These are phyloP conservation scores for roundworm (Caenorhabditis elegans) DNA, from an alignment of 1,140 invertebrate genomes.

Conservation along the genomic window WBcel235 BX284606.5:9879001-9879500, in stretches of 20 bases:
- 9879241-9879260: no score
- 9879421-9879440: conserved; percentile 50
- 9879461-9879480: conserved; percentile 55
- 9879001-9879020: background rate
- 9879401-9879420: conserved; percentile 52
- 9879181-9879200: conserved; percentile 48
- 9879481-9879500: no score
- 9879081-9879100: conserved; percentile 57
- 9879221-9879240: no score
- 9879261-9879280: no score
- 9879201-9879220: conserved; percentile 15
- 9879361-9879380: conserved; percentile 57
- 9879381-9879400: conserved; percentile 63
- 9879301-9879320: conserved; percentile 51
- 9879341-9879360: conserved; percentile 57
- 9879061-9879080: conserved; percentile 59
- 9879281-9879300: conserved; percentile 34
- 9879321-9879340: conserved; percentile 57
- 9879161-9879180: conserved; percentile 59
- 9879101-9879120: conserved; percentile 59
- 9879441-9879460: conserved; percentile 61
- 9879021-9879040: conserved; percentile 6
- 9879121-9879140: conserved; percentile 64
- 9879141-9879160: conserved; percentile 61
- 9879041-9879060: conserved; percentile 57